A percentile compares a stretch with the other conserved stretches of the same genome.
Evolutionary conservation across 2,113 vertebrate species (phyloP).

Genomic region (Malurus melanocephalus): DNA sequence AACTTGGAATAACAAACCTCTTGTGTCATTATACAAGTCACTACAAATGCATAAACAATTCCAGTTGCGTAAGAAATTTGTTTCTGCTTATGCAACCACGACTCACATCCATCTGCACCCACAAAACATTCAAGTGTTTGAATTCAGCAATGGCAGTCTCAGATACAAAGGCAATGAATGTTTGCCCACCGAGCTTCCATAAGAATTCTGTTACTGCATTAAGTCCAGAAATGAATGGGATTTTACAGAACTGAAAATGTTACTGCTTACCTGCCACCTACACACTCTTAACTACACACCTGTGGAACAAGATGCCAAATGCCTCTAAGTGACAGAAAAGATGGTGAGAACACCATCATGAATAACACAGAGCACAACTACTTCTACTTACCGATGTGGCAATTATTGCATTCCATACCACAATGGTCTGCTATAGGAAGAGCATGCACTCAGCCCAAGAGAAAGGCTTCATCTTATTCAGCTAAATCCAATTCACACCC

Average conservation of each 20-base stretch:
- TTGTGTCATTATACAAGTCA: not conserved
- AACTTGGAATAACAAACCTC: not conserved
- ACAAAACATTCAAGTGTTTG: not conserved
- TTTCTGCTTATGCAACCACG: not conserved
- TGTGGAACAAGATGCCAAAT: not conserved
- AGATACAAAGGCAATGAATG: accelerated
- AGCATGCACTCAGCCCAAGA: not conserved
- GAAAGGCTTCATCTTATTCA: not conserved
- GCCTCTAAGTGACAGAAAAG: not conserved
- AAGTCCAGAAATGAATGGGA: not conserved
- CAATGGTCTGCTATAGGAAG: not conserved
- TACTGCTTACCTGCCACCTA: not conserved
- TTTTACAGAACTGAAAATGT: not conserved
- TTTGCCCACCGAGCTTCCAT: not conserved
- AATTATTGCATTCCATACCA: not conserved
- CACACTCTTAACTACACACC: not conserved
- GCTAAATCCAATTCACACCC: not conserved
- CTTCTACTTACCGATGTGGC: not conserved
- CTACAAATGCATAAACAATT: not conserved
- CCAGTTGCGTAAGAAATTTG: not conserved
- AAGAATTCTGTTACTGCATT: not conserved
- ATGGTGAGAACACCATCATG: not conserved
- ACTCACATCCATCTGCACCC: not conserved
- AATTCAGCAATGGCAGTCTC: not conserved
- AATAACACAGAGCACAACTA: not conserved